A percentile compares a stretch with the other conserved stretches of the same genome.
Conservation (phyloP, 2,113 vertebrate genomes). For the Mastomys natalensis region DNA sequence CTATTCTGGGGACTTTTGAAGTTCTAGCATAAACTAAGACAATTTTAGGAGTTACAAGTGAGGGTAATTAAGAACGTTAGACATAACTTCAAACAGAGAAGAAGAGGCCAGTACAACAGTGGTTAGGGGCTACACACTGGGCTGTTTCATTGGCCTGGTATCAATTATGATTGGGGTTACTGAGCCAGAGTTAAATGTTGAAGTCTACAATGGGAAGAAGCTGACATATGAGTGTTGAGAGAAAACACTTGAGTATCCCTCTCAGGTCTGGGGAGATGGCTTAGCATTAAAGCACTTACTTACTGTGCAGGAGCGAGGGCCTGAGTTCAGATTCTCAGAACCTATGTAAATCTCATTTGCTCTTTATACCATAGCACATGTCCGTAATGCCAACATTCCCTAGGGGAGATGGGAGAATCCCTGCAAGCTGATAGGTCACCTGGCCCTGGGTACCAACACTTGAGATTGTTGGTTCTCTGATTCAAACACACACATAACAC, state of each 20-base stretch:
- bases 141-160: not conserved
- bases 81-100: not conserved
- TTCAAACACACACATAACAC: too few relatives aligned
- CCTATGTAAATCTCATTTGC: not conserved
- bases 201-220: not conserved
- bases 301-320: not conserved
- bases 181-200: not conserved
- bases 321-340: not conserved
- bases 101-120: not conserved
- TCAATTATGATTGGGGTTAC: not conserved
- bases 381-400: not conserved
- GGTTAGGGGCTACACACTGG: not conserved
- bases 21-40: not conserved
- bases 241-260: not conserved
- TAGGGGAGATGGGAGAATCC: not conserved
- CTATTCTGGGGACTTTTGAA: not conserved
- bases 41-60: not conserved
- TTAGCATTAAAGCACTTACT: not conserved
- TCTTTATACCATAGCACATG: not conserved
- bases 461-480: not conserved
- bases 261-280: not conserved
- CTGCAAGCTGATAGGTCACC: not conserved
- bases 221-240: not conserved
- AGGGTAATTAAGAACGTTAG: slow-evolving; percentile 10
- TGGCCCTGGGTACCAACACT: not conserved